Conservation (phyloP, 2,888 invertebrate species). For the Philhelius pedissequus region DNA sequence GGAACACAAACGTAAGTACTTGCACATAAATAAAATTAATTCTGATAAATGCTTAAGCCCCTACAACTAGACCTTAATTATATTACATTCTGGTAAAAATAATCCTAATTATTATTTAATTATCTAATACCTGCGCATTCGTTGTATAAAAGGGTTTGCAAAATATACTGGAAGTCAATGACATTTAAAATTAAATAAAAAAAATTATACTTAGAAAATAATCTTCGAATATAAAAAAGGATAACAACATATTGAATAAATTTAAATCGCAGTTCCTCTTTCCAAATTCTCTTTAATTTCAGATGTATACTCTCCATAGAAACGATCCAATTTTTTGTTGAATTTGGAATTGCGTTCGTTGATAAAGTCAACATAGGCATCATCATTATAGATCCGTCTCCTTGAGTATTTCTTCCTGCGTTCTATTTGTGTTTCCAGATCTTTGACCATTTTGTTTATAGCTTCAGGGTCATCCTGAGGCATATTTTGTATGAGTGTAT, state of each 20-base stretch:
- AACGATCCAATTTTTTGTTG: slow-evolving; percentile 98
- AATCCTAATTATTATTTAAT: too few relatives aligned
- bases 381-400: slow-evolving; percentile 96
- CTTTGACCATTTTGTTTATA: slow-evolving; percentile 95
- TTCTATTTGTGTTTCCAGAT: slow-evolving; percentile 95
- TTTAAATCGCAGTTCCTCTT: slow-evolving; percentile 96
- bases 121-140: too few relatives aligned
- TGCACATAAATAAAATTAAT: too few relatives aligned
- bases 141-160: too few relatives aligned
- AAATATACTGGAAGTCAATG: too few relatives aligned
- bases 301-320: slow-evolving; percentile 97
- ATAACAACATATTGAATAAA: neutral
- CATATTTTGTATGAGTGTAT: slow-evolving; percentile 93
- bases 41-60: too few relatives aligned
- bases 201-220: neutral
- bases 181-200: neutral
- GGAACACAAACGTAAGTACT: too few relatives aligned
- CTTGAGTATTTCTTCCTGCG: slow-evolving; percentile 97
- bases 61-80: too few relatives aligned
- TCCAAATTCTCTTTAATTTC: slow-evolving; percentile 99
- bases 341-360: slow-evolving; percentile 99
- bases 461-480: slow-evolving; percentile 94
- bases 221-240: neutral
- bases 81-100: too few relatives aligned
- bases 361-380: slow-evolving; percentile 99